phyloP scores from a whole-genome alignment of 2,888 invertebrate genomes.

The Coenonympha arcania region DNA sequence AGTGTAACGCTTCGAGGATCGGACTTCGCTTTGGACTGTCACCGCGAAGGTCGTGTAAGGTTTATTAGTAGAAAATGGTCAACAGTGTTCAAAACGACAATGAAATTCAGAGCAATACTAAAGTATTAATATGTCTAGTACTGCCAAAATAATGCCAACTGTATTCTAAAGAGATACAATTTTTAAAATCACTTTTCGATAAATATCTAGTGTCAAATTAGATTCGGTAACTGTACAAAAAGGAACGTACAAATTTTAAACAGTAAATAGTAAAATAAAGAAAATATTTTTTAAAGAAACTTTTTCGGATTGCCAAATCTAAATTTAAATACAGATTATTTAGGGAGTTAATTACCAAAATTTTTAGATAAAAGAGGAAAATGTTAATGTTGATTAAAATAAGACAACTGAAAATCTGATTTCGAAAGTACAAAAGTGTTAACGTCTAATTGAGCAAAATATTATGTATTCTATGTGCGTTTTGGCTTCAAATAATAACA shows the following conservation, averaged over 20 bases:
- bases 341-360: conserved; percentile 65
- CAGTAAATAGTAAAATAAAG: conserved; percentile 64
- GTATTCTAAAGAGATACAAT: conserved; percentile 62
- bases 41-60: conserved; percentile 27
- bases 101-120: conserved; percentile 75
- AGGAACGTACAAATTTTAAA: conserved; percentile 73
- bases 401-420: conserved; percentile 73
- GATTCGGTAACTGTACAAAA: conserved; percentile 73
- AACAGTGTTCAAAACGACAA: conserved; percentile 71
- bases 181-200: conserved; percentile 69
- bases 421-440: conserved; percentile 70
- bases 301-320: conserved; percentile 74
- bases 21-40: conserved; percentile 52
- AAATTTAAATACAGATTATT: conserved; percentile 72
- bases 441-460: conserved; percentile 65
- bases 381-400: conserved; percentile 68
- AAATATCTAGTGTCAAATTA: conserved; percentile 73
- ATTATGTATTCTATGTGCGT: conserved; percentile 62
- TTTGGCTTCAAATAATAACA: conserved; percentile 59
- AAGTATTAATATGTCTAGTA: conserved; percentile 73
- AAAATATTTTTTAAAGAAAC: conserved; percentile 73
- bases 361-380: conserved; percentile 40
- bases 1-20: conserved; percentile 59
- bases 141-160: conserved; percentile 73
- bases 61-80: conserved; percentile 44